Evolutionary conservation across 2,113 vertebrate genomes (phyloP).

Genomic region (Alexandromys fortis): DNA sequence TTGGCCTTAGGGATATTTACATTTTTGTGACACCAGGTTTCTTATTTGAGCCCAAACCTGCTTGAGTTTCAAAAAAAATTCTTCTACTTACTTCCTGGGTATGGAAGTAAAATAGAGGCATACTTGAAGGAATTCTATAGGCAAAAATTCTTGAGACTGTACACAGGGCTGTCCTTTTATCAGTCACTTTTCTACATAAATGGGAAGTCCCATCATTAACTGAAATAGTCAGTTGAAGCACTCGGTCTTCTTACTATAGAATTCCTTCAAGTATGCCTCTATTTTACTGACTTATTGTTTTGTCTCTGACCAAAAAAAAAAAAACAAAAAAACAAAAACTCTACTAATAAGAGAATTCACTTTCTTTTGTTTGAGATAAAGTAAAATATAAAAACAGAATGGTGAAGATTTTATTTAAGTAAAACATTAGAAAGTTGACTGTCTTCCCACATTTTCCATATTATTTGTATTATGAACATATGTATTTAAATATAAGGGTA

Average conservation of each 20-base stretch:
- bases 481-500: background rate
- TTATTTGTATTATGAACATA: background rate
- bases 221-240: slow-evolving; percentile 4
- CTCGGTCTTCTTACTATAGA: background rate
- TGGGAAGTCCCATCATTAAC: background rate
- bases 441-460: background rate
- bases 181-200: background rate
- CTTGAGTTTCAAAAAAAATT: slow-evolving; percentile 6
- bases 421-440: slow-evolving; percentile 36
- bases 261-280: background rate
- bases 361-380: slow-evolving; percentile 31
- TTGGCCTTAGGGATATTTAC: background rate
- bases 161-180: background rate
- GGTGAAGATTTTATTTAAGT: slow-evolving; percentile 52
- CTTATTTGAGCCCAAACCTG: background rate
- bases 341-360: slow-evolving; percentile 38
- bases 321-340: background rate
- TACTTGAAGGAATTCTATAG: no score
- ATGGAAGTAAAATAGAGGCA: no score
- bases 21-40: background rate
- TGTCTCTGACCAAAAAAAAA: background rate
- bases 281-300: slow-evolving; percentile 39
- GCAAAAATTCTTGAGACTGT: background rate
- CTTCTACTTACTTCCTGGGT: background rate
- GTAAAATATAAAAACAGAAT: slow-evolving; percentile 28